Base-by-base conservation (phyloP, 2,888 invertebrate genomes). In the Stenodema calcarata region DNA sequence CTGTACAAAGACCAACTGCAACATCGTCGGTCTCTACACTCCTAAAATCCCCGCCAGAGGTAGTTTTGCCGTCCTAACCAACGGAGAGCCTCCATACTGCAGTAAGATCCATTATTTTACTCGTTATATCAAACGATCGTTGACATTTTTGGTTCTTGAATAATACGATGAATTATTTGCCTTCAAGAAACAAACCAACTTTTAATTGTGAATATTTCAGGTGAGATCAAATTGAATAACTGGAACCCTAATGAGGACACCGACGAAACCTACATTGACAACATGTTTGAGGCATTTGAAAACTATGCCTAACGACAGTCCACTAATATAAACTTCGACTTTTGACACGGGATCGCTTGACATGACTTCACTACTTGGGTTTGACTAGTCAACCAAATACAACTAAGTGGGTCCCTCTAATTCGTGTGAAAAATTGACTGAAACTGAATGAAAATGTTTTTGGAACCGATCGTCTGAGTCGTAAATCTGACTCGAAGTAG, bases 41-140 rank as follows among this genome's bases (percentile, higher is more conserved):
- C 69, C 69, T 35, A 54, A 30, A 28, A 47, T 86, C 27, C 86
- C 86, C 7, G 80, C 86, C 28, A 81, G 86, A 47, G 86, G 86
- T 1, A 73, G 47, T 69, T 86, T 86, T 30, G 79, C 79, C 28
- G 70, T 86, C n/a, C 23, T 54, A 9, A 79, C 86, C 6, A 69
- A 86, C 27, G 44, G 69, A 35, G 62, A 79, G 35, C 86, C 86
- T 44, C 86, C 86, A 0, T 86, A 62, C 41, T 86, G 86, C 73
- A 79, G 86, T 86, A 73, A 81, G 84, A 73, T 11, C 16, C n/a
- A 0, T 28, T n/a, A 30, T 50, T 16, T n/a, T 18, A n/a, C n/a
- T n/a, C n/a, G n/a, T n/a, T n/a, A n/a, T n/a, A 18, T 16, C 69
- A 12, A 69, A 47, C 11, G 9, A 18, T 69, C 7, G 11, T 9